These are phyloP conservation scores for Rhyacichthys aspro DNA, from an alignment of 2,797 vertebrate species.

Conservation along the genomic window DNA sequence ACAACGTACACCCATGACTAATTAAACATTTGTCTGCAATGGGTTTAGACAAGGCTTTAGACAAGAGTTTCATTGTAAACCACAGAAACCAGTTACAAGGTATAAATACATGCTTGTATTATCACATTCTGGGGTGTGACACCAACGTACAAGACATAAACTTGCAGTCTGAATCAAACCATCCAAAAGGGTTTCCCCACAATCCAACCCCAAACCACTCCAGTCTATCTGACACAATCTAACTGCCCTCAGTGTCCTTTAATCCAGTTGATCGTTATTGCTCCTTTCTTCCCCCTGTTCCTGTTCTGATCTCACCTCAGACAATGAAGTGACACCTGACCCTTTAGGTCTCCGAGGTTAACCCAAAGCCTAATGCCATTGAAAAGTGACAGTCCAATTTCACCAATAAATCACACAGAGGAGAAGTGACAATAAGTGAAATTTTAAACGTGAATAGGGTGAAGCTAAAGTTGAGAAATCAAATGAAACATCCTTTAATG, in stretches of 20 bases:
- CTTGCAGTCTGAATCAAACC: background rate
- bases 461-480: slow-evolving; percentile 27
- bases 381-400: slow-evolving; percentile 46
- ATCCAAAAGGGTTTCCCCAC: slow-evolving; percentile 1
- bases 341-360: slow-evolving; percentile 29
- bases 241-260: slow-evolving; percentile 44
- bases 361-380: slow-evolving; percentile 51
- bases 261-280: slow-evolving; percentile 54
- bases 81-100: no score
- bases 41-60: no score
- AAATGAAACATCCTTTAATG: slow-evolving; percentile 28
- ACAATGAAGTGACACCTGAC: slow-evolving; percentile 55
- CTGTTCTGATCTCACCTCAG: slow-evolving; percentile 32
- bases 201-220: slow-evolving; percentile 31
- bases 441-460: slow-evolving; percentile 23
- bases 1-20: no score
- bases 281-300: slow-evolving; percentile 18
- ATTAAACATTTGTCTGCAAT: no score
- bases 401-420: slow-evolving; percentile 14
- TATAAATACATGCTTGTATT: no score
- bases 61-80: no score
- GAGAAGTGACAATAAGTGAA: slow-evolving; percentile 19
- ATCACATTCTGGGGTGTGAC: no score
- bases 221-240: slow-evolving; percentile 23
- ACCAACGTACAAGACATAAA: no score